Base-by-base conservation (phyloP, 2,888 invertebrate genomes). In the Clusia tigrina region DNA sequence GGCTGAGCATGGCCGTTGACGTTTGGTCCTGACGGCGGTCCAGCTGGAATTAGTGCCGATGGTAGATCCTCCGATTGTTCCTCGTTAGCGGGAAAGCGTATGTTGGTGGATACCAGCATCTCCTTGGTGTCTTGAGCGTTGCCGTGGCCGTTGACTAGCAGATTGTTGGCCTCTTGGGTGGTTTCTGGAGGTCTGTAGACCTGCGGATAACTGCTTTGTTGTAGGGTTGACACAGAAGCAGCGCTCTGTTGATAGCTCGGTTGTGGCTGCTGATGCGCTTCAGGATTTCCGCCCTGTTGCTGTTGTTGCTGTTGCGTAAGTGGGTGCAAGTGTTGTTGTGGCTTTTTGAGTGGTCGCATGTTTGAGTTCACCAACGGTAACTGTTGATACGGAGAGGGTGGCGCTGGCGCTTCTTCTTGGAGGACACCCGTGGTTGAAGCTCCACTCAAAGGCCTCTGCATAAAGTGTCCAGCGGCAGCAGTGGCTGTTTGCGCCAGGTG, bases 1-100 rank as follows among this genome's bases (percentile, higher is more conserved):
- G 83, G 82, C 23, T 82, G 82, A 0, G 82, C 82, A 58, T 83
- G 83, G 0, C 83, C 83, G 68, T 82, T 83, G 1, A 82, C 77
- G 48, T 76, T 74, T n/a, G 75, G 73, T 1, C 71, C 71, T 2
- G 69, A 64, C 0, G 78, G 78, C 1, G 78, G 75, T 10, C 72
- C 73, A 1, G 72, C 66, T 10, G 68, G 59, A 1, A 69, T 63
- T 2, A 72, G 67, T 3, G 71, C 60, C 0, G 78, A 68, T 0
- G 74, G 38, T 12, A 69, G 60, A 61, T 79, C 78, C 1, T 64
- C 55, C 0, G 70, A 69, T 52, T 78, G 78, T 5, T 78, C 79
- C 17, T 78, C 77, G 62, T 73, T 76, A 1, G 73, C 75, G 0
- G 84, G 84, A 58, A 84, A 84, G 0, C 84, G 81, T 58, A 84